These are phyloP conservation scores for Drosophila eugracilis DNA, from an alignment of 1,140 invertebrate species.

Conservation along the genomic window DNA sequence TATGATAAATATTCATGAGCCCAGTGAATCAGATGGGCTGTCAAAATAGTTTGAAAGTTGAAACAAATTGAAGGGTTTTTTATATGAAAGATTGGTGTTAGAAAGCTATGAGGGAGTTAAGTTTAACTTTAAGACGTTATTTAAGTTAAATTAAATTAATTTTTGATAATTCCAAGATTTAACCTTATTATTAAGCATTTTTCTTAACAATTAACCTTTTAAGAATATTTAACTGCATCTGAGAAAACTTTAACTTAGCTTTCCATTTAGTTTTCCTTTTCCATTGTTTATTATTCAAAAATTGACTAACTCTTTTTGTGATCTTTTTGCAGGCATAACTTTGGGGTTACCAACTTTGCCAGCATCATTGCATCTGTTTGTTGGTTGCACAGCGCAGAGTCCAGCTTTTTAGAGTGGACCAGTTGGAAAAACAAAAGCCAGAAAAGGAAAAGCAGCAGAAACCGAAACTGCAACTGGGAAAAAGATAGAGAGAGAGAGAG, in stretches of 20 bases:
- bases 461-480: conserved; percentile 40
- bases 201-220: too few relatives aligned
- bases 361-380: too few relatives aligned
- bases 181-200: too few relatives aligned
- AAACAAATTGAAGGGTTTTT: not conserved
- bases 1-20: conserved; percentile 31
- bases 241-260: too few relatives aligned
- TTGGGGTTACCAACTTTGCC: conserved; percentile 19
- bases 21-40: conserved; percentile 1
- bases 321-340: conserved; percentile 37
- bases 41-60: conserved; percentile 19
- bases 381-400: conserved; percentile 32
- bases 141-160: not conserved
- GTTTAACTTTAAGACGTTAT: too few relatives aligned
- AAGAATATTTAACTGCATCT: too few relatives aligned
- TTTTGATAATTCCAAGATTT: too few relatives aligned
- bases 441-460: conserved; percentile 17
- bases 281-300: conserved; percentile 34
- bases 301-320: not conserved
- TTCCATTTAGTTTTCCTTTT: not conserved
- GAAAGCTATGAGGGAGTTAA: too few relatives aligned
- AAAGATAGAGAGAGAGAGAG: too few relatives aligned
- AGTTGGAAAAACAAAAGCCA: conserved; percentile 42
- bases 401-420: conserved; percentile 13
- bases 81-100: too few relatives aligned